These are phyloP conservation scores for Drosophila saltans DNA, from an alignment of 1,140 invertebrate species.

Conservation along the genomic window DNA sequence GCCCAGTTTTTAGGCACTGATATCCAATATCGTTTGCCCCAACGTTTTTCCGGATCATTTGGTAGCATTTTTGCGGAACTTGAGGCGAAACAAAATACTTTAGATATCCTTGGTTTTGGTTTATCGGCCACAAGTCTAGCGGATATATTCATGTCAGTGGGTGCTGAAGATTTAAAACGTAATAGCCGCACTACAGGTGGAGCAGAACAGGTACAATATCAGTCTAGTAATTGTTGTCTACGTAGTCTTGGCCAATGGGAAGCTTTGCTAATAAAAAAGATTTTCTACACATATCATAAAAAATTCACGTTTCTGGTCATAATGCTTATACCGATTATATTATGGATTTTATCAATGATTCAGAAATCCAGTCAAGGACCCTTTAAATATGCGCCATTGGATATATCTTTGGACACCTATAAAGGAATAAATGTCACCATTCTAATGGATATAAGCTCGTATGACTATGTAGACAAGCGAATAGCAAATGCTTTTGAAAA, in stretches of 20 bases:
- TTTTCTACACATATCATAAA: background rate
- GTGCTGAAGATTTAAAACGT: background rate
- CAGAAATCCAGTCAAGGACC: background rate
- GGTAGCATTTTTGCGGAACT: constrained; percentile 26
- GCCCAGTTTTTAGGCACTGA: constrained; percentile 1
- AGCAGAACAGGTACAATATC: no score
- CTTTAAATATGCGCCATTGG: background rate
- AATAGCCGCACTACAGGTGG: no score
- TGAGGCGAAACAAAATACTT: background rate
- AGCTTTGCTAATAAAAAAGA: constrained; percentile 27
- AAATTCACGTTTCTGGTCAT: constrained; percentile 22
- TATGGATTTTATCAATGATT: background rate
- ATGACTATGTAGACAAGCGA: background rate
- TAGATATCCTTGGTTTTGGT: constrained; percentile 87
- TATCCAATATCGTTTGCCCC: constrained; percentile 28
- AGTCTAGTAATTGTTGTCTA: background rate
- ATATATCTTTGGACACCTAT: background rate
- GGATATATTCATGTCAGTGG: constrained; percentile 86
- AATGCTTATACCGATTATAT: constrained; percentile 17
- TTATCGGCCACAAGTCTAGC: constrained; percentile 96
- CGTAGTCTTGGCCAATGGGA: constrained; percentile 14
- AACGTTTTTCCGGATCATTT: background rate
- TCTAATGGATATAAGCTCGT: background rate
- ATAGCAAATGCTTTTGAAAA: background rate
- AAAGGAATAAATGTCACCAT: background rate